Evolutionary conservation across 2,888 invertebrate species (phyloP).

Genomic region (Apocheima hispidaria): DNA sequence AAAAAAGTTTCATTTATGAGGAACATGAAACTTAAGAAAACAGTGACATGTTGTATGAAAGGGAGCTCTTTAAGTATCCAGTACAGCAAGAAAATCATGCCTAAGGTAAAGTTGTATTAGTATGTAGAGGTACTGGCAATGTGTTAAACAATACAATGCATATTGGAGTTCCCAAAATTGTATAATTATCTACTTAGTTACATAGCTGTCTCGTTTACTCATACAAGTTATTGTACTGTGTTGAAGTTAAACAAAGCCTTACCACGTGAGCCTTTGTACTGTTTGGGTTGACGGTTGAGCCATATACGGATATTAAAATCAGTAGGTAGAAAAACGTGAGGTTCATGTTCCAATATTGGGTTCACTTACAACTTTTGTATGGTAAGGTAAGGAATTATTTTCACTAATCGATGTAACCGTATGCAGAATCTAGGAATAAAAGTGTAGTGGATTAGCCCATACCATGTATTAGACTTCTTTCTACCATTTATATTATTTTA

Average conservation of each 20-base stretch:
- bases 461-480: too few species aligned
- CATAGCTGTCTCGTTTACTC: constrained; percentile 1
- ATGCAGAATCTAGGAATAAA: background rate
- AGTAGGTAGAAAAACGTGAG: constrained; percentile 4
- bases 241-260: constrained; percentile 12
- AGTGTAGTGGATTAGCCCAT: too few species aligned
- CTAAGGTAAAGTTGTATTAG: constrained; percentile 49
- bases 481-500: too few species aligned
- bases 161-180: constrained; percentile 5
- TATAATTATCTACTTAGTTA: background rate
- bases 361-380: background rate
- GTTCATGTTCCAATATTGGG: constrained; percentile 2
- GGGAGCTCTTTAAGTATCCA: constrained; percentile 72
- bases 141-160: background rate
- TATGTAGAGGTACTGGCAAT: constrained; percentile 10
- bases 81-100: constrained; percentile 57
- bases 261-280: constrained; percentile 5
- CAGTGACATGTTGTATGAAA: constrained; percentile 73
- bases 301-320: constrained; percentile 4
- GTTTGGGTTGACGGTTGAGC: constrained; percentile 12
- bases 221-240: background rate
- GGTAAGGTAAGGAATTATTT: background rate
- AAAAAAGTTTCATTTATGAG: constrained; percentile 45
- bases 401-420: background rate
- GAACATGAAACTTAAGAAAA: constrained; percentile 79